These are phyloP conservation scores for Seriola rivoliana DNA, from an alignment of 2,113 vertebrate species.

Conservation along the genomic window DNA sequence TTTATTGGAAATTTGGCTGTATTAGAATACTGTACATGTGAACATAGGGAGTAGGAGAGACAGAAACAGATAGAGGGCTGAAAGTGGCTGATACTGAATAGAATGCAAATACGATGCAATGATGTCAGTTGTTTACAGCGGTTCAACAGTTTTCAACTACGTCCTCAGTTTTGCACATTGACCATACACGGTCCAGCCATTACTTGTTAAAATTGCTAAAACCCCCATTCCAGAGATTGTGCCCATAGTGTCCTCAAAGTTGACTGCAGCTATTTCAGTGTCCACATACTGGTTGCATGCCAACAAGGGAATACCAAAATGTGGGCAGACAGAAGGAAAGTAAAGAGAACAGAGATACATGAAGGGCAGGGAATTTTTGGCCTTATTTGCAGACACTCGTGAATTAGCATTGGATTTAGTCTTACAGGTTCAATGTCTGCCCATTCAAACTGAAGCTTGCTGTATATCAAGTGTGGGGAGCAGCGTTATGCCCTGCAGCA, in stretches of 20 bases:
- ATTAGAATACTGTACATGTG: too few species aligned
- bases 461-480: not conserved
- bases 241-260: not conserved
- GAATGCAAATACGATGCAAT: too few species aligned
- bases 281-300: not conserved
- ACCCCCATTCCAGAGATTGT: not conserved
- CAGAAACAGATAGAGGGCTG: too few species aligned
- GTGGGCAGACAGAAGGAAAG: not conserved
- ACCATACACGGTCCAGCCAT: too few species aligned
- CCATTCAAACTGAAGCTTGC: not conserved
- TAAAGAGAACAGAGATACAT: not conserved
- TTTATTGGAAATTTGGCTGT: too few species aligned
- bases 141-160: too few species aligned
- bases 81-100: too few species aligned
- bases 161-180: too few species aligned
- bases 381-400: not conserved
- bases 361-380: not conserved
- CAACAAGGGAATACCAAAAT: not conserved
- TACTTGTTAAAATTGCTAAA: not conserved
- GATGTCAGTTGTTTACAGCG: too few species aligned
- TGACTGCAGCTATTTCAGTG: not conserved
- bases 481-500: not conserved
- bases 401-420: not conserved
- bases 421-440: not conserved
- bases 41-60: too few species aligned